Evolutionary conservation across 2,888 invertebrate species (phyloP), one percentile per base, ranked within the genome.

Genomic region (Morinoia aosen): DNA sequence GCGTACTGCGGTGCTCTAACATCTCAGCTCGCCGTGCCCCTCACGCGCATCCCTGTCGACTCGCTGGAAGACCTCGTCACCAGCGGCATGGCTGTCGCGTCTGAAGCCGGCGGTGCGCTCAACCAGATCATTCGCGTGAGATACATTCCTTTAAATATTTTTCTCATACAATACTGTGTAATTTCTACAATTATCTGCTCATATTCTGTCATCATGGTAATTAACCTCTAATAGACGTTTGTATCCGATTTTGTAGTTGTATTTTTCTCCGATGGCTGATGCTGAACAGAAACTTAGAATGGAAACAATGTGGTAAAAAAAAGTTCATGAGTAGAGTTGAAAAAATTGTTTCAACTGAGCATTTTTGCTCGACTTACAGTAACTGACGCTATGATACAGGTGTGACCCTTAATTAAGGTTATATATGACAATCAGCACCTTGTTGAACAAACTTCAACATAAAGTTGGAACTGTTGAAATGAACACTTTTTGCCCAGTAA

Each of bases 1-100:
- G 96, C 95, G 14, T 96, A 96, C 95, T 64, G 95, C 57, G 96
- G 96, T 7, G 94, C 95, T 16, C 91, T 96, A 61, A 96, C 96
- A 33, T 96, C 96, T 10, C 56, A 95, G 95, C 94, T 96, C 88
- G 95, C 96, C 61, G 95, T 94, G 16, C 96, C 96, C 10, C 39
- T 40, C 4, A 94, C 95, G 56, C 88, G 39, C 58, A 94, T 96
- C 8, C 96, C 96, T 19, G 95, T 96, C 39, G 95, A 96, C 91
- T 96, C 96, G n/a, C 95, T 96, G 14, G 91, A 95, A 19, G 95
- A 96, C 94, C 95, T 96, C 64, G 91, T 94, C 76, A 48, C 48
- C 76, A 91, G 93, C 48, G 95, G 94, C 93, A 95, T 88, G 56
- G 57, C 95, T 39, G 95, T 95, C 57, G 88, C 95, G 57, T n/a